phyloP scores from a whole-genome alignment of 1,140 invertebrate species.

The Linepithema humile region DNA sequence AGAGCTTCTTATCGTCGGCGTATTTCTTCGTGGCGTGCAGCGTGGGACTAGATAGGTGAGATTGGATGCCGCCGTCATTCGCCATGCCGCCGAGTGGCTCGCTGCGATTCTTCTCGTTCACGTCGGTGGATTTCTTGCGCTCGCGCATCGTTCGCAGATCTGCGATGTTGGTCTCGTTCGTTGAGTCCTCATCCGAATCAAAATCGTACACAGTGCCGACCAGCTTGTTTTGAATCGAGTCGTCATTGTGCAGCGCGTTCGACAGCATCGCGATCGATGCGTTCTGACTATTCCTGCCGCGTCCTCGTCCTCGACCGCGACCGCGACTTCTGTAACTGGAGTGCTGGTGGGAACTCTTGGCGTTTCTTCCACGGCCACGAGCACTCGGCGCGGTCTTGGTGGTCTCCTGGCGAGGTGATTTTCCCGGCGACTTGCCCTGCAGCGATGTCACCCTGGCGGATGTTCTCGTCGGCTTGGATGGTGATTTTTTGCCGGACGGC shows the following conservation, averaged over 20 bases:
- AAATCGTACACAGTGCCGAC: slow-evolving; percentile 94
- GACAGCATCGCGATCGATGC: slow-evolving; percentile 75
- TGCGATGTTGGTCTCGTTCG: slow-evolving; percentile 90
- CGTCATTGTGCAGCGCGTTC: slow-evolving; percentile 81
- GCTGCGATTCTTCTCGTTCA: slow-evolving; percentile 85
- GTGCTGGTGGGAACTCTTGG: slow-evolving; percentile 84
- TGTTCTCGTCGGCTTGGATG: slow-evolving; percentile 87
- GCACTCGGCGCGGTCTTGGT: slow-evolving; percentile 57
- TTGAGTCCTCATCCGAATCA: slow-evolving; percentile 93
- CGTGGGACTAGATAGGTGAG: slow-evolving; percentile 75
- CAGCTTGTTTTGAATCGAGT: slow-evolving; percentile 90
- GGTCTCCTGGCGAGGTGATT: slow-evolving; percentile 87
- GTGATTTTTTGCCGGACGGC: slow-evolving; percentile 86
- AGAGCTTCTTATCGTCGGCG: slow-evolving; percentile 79
- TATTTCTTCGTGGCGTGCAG: slow-evolving; percentile 71
- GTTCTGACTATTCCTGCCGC: slow-evolving; percentile 81
- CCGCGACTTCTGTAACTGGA: slow-evolving; percentile 83
- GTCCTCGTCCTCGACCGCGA: slow-evolving; percentile 88
- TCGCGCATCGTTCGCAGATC: slow-evolving; percentile 93
- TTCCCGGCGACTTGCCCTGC: slow-evolving; percentile 89
- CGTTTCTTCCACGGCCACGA: slow-evolving; percentile 78
- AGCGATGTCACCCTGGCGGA: slow-evolving; percentile 86
- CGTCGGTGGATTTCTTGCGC: slow-evolving; percentile 90
- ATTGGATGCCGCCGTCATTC: slow-evolving; percentile 84
- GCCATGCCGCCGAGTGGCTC: slow-evolving; percentile 41